These are phyloP conservation scores for Aspidiotus destructor DNA, from an alignment of 2,888 invertebrate genomes.

Conservation along the genomic window DNA sequence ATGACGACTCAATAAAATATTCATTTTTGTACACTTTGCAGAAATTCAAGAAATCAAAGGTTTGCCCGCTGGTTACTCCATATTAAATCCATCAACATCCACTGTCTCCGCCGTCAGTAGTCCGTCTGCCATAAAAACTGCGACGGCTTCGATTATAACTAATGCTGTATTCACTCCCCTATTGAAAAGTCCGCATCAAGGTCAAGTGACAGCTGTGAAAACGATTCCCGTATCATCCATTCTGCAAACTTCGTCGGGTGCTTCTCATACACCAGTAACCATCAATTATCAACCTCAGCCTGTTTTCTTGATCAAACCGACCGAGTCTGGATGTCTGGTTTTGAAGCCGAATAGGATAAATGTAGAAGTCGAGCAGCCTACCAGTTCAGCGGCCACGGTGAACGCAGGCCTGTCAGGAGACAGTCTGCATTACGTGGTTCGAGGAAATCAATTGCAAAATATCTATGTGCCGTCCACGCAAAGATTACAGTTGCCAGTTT, in stretches of 20 bases:
- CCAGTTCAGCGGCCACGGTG: conserved; percentile 5
- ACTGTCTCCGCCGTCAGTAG: conserved; percentile 5
- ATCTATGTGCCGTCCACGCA: conserved; percentile 23
- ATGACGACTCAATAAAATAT: not conserved
- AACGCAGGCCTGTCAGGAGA: conserved; percentile 6
- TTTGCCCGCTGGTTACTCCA: conserved; percentile 13
- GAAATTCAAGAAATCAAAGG: conserved; percentile 21
- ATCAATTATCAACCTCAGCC: conserved; percentile 31
- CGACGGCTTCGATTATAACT: conserved; percentile 16
- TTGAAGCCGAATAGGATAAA: conserved; percentile 15
- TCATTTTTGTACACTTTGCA: not conserved
- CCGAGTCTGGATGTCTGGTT: conserved; percentile 25
- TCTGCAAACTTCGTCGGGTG: conserved; percentile 14
- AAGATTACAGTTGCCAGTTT: conserved; percentile 17
- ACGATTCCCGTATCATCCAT: conserved; percentile 19
- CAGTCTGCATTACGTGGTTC: conserved; percentile 13
- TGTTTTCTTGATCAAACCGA: conserved; percentile 33
- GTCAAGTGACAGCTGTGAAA: conserved; percentile 20
- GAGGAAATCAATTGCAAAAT: conserved; percentile 21
- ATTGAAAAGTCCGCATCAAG: conserved; percentile 22
- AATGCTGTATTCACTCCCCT: conserved; percentile 8
- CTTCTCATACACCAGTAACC: conserved; percentile 10
- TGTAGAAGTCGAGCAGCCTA: conserved; percentile 10
- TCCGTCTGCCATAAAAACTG: conserved; percentile 2
- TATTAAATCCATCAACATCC: not conserved